phyloP scores from a whole-genome alignment of 2,797 vertebrate genomes.

The Argyrosomus regius region DNA sequence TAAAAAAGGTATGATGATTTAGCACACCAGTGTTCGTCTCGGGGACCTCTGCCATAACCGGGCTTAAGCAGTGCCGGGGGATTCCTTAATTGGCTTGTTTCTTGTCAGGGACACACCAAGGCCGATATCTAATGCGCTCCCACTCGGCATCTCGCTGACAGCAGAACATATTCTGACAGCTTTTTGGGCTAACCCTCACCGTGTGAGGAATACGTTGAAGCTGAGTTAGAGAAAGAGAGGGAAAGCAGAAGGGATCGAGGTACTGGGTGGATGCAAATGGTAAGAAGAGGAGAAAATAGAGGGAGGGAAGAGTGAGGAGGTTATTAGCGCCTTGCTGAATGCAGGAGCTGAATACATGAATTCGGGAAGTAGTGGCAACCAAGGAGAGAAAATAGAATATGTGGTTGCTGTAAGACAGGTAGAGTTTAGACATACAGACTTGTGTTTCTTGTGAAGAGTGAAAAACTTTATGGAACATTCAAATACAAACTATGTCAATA shows the following conservation, averaged over 20 bases:
- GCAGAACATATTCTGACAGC: conserved; percentile 80
- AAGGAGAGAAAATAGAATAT: conserved; percentile 45
- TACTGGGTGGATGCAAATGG: conserved; percentile 64
- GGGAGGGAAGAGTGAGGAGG: conserved; percentile 56
- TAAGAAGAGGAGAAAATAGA: conserved; percentile 33
- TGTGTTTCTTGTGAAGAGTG: conserved; percentile 33
- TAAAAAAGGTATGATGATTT: conserved; percentile 83
- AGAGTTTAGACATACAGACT: conserved; percentile 36
- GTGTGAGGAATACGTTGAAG: conserved; percentile 67
- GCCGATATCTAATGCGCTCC: conserved; percentile 80
- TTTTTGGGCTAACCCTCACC: conserved; percentile 75
- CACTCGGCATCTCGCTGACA: conserved; percentile 80
- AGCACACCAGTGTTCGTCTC: conserved; percentile 76
- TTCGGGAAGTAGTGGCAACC: conserved; percentile 47
- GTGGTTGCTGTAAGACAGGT: conserved; percentile 30
- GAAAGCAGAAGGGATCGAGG: conserved; percentile 19
- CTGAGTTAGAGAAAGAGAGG: conserved; percentile 51
- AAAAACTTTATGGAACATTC: conserved; percentile 12
- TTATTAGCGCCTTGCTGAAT: conserved; percentile 66
- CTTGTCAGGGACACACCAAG: conserved; percentile 84
- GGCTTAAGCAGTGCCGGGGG: conserved; percentile 84
- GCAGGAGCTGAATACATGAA: conserved; percentile 70
- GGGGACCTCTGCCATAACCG: conserved; percentile 85
- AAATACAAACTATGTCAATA: conserved; percentile 20
- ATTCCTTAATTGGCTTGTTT: conserved; percentile 87